Conservation (phyloP, 2,888 invertebrate species). For the Heliconius charithonia region DNA sequence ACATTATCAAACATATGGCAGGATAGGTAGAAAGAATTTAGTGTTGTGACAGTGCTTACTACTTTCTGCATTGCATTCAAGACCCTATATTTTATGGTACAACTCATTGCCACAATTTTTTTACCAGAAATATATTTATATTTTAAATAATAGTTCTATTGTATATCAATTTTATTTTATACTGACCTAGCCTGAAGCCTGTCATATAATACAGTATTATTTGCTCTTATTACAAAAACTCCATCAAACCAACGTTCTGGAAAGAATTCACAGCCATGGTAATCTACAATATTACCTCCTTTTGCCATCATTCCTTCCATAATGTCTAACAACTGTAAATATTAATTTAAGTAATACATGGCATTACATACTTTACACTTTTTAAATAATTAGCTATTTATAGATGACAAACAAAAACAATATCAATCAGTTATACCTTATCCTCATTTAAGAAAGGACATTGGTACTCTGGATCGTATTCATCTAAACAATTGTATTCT, state of each 20-base stretch:
- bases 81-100: no score
- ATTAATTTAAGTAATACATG: not conserved
- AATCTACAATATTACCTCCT: conserved; percentile 97
- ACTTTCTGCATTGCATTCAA: no score
- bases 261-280: conserved; percentile 98
- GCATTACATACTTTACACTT: not conserved
- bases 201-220: conserved; percentile 94
- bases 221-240: conserved; percentile 95
- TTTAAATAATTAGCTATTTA: not conserved
- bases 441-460: conserved; percentile 98
- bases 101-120: no score
- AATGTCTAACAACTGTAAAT: conserved; percentile 90
- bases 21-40: no score
- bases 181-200: conserved; percentile 88
- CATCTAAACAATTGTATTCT: conserved; percentile 91
- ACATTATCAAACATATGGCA: no score
- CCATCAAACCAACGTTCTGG: conserved; percentile 98
- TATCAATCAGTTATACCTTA: conserved; percentile 82
- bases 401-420: not conserved
- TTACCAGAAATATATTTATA: no score
- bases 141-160: no score
- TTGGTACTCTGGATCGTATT: conserved; percentile 93
- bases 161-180: not conserved
- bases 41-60: no score
- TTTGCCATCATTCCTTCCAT: conserved; percentile 91